A percentile compares a stretch with the other conserved stretches of the same genome.
Evolutionary conservation across 2,888 invertebrate species (phyloP).

Genomic region (Epistrophella euchroma): DNA sequence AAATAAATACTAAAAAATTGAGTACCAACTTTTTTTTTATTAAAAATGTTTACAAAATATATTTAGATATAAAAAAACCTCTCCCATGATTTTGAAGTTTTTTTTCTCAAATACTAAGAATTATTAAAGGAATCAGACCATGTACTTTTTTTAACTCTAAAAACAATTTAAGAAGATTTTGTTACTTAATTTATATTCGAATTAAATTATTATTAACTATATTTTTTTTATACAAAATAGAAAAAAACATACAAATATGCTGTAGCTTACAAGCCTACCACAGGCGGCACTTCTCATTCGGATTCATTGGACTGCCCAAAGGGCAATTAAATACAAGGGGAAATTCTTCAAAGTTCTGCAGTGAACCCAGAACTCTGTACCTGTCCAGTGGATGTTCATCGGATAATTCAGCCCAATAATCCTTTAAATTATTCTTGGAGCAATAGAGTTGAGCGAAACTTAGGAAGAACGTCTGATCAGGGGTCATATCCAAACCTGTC

Average conservation of each 20-base stretch:
- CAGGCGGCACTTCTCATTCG: conserved; percentile 79
- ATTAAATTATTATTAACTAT: no score
- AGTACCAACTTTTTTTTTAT: no score
- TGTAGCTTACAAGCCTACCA: conserved; percentile 77
- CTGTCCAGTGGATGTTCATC: conserved; percentile 80
- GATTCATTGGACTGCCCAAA: conserved; percentile 80
- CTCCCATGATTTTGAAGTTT: no score
- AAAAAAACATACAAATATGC: neutral
- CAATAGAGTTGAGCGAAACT: conserved; percentile 82
- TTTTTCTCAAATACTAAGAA: no score
- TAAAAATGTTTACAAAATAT: no score
- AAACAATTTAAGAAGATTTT: no score
- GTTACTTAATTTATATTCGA: no score
- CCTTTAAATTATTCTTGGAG: conserved; percentile 79
- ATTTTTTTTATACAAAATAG: neutral
- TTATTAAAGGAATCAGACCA: no score
- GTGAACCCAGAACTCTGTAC: conserved; percentile 80
- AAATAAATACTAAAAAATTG: no score
- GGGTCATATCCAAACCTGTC: conserved; percentile 80
- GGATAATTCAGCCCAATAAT: conserved; percentile 80
- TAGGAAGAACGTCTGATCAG: conserved; percentile 81
- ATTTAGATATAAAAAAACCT: no score
- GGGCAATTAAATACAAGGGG: conserved; percentile 79
- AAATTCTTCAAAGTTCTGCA: conserved; percentile 81
- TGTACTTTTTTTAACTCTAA: no score